These are phyloP conservation scores for Cromileptes altivelis DNA, from an alignment of 2,113 vertebrate species.

Conservation along the genomic window DNA sequence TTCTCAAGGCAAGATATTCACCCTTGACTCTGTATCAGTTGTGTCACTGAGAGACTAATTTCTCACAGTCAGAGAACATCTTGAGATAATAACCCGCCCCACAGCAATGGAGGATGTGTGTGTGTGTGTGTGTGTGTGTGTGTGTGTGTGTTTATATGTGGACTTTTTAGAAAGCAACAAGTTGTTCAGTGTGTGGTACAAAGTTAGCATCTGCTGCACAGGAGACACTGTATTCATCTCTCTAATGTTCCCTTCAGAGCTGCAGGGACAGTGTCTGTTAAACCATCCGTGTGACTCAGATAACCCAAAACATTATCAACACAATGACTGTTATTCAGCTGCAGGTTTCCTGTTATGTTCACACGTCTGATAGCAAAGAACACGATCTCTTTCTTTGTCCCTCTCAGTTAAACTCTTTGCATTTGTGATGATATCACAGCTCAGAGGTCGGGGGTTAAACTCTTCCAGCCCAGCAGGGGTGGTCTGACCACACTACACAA, in stretches of 20 bases:
- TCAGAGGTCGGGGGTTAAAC: constrained; percentile 49
- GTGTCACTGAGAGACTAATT: constrained; percentile 21
- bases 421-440: constrained; percentile 30
- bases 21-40: constrained; percentile 6
- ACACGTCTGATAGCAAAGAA: not conserved
- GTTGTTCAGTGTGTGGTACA: constrained; percentile 19
- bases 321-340: constrained; percentile 54
- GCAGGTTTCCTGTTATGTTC: constrained; percentile 44
- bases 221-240: constrained; percentile 3
- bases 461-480: constrained; percentile 28
- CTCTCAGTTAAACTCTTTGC: not conserved
- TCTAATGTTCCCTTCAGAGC: constrained; percentile 8
- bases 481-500: constrained; percentile 19
- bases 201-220: constrained; percentile 19
- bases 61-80: constrained; percentile 24
- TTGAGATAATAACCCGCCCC: constrained; percentile 19
- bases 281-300: constrained; percentile 56
- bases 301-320: constrained; percentile 21
- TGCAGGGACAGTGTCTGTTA: constrained; percentile 5
- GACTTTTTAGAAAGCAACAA: constrained; percentile 12
- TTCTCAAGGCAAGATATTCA: constrained; percentile 25
- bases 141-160: not conserved
- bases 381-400: not conserved
- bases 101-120: not conserved
- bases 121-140: not conserved